Evolutionary conservation across 23 tunicate species (phyloP), one percentile per base, ranked within the genome.

Genomic region (Clavelina lepadiformis): DNA sequence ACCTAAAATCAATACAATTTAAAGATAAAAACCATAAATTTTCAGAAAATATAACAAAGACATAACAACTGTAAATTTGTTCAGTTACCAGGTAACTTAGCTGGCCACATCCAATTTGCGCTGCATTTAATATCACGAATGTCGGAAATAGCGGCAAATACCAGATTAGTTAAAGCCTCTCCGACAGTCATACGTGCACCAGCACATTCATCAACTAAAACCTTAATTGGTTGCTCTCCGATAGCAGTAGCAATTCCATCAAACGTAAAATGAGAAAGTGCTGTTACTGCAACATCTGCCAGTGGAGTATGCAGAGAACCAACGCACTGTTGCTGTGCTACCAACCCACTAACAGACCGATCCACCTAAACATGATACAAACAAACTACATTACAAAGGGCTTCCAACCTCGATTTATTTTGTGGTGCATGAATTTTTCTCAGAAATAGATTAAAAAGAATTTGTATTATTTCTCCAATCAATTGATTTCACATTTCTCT

Each of bases 51-150:
- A n/a, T n/a, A n/a, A n/a, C 15, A 8, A 41, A 41, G 15, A 41
- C 49, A 41, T 11, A 41, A 8, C 15, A 11, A 11, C 15, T 41
- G 49, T 41, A 8, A 8, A 11, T 41, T 15, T 11, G 13, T 8
- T 28, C 50, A 7, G 31, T 6, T 56, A 80, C 87, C 91, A 35
- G 87, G 77, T n/a, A 87, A 31, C 54, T 80, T 87, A 3, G 96
- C 96, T 1, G 96, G 96, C 96, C 96, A 87, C 96, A 87, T 87
- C 96, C 96, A 87, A 69, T 87, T 87, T 33, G 88, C 96, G 61
- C 96, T 87, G 57, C 87, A 79, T 72, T 87, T 87, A 21, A 87
- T 51, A 52, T 87, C 96, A 22, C 67, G 25, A 31, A 87, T 71
- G 46, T 61, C 74, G 0, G 87, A 68, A 15, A 87, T 58, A 29